Evolutionary conservation across 2,113 vertebrate species (phyloP).

Genomic region (Gambusia holbrooki): DNA sequence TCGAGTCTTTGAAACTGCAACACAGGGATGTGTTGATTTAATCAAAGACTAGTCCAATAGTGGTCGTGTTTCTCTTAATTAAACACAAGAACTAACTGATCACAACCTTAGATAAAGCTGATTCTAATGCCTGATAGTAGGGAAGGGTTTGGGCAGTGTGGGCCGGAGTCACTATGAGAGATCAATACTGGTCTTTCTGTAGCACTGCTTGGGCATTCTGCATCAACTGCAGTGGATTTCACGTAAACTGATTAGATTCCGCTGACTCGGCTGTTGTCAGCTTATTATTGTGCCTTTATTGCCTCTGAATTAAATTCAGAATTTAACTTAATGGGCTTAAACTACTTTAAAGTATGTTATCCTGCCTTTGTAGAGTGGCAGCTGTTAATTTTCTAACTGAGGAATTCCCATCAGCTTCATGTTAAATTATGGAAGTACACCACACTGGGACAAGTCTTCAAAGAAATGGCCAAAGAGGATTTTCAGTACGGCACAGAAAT

Average conservation of each 20-base stretch:
- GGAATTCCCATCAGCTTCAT: neutral
- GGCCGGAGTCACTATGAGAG: conserved; percentile 20
- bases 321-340: neutral
- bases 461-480: neutral
- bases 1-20: neutral
- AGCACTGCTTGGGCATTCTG: neutral
- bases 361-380: neutral
- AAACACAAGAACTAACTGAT: conserved; percentile 58
- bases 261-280: conserved; percentile 18
- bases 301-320: conserved; percentile 3
- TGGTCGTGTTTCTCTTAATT: conserved; percentile 56
- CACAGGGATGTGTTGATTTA: conserved; percentile 17
- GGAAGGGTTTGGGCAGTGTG: conserved; percentile 17
- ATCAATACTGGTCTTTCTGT: conserved; percentile 31
- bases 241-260: conserved; percentile 13
- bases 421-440: neutral
- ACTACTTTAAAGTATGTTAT: neutral
- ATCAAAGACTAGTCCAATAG: conserved; percentile 29
- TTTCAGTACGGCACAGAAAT: neutral
- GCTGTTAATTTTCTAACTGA: neutral
- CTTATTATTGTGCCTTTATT: conserved; percentile 7
- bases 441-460: neutral
- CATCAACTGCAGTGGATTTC: neutral
- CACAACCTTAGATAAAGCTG: conserved; percentile 45
- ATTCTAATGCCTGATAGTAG: conserved; percentile 39